phyloP scores from a whole-genome alignment of 2,113 vertebrate genomes.

The Daphoenositta chrysoptera region DNA sequence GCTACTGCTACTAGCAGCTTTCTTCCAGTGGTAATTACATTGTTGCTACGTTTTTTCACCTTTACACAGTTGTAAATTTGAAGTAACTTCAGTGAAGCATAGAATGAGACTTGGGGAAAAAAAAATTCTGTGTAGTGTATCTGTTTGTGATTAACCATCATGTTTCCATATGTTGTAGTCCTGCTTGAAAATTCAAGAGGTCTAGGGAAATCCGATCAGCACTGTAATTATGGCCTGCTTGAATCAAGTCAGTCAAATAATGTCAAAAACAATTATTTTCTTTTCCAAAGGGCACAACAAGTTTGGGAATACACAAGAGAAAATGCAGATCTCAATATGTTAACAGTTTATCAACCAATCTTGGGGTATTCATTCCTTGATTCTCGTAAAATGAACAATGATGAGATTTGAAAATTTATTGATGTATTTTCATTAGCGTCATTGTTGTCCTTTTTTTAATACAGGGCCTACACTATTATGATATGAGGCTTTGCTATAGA shows the following conservation, averaged over 20 bases:
- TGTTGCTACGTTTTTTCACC: conserved; percentile 13
- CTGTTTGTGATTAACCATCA: conserved; percentile 79
- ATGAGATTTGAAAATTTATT: background rate
- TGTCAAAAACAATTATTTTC: conserved; percentile 83
- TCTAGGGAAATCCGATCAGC: conserved; percentile 75
- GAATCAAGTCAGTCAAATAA: conserved; percentile 83
- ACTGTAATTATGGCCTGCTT: conserved; percentile 75
- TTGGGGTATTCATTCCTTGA: background rate
- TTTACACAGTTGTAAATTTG: conserved; percentile 25
- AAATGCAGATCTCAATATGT: conserved; percentile 69
- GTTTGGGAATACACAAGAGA: conserved; percentile 69
- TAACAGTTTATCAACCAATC: conserved; percentile 55
- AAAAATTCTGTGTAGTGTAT: conserved; percentile 54
- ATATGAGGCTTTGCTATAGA: background rate
- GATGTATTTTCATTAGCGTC: background rate
- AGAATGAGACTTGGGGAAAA: conserved; percentile 2
- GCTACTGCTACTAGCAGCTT: background rate
- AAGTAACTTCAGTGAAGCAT: conserved; percentile 55
- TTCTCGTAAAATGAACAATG: background rate
- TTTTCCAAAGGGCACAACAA: conserved; percentile 59
- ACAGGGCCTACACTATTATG: background rate
- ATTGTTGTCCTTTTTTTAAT: background rate
- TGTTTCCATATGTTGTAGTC: conserved; percentile 75
- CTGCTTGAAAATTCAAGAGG: conserved; percentile 61
- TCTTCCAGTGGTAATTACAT: conserved; percentile 13